Evolutionary conservation across 2,113 vertebrate species (phyloP).

Genomic region (Aegithalos caudatus): DNA sequence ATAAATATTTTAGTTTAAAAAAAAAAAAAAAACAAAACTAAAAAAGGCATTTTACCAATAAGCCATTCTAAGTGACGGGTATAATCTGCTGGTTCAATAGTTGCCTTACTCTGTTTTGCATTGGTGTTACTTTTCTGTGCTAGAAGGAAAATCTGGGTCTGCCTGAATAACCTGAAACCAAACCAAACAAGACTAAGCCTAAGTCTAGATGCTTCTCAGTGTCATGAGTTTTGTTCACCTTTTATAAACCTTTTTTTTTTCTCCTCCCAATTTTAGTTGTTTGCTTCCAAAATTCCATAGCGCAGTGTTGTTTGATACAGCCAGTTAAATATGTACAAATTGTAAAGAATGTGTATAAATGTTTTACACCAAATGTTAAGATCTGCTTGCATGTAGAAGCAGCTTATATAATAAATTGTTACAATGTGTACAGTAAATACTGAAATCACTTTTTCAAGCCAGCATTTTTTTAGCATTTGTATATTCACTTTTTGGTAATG

Average conservation of each 20-base stretch:
- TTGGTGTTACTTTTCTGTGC: constrained; percentile 1
- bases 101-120: constrained; percentile 46
- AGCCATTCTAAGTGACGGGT: constrained; percentile 49
- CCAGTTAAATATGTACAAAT: constrained; percentile 82
- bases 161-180: constrained; percentile 48
- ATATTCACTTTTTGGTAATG: constrained; percentile 61
- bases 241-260: constrained; percentile 64
- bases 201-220: constrained; percentile 37
- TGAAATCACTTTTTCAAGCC: constrained; percentile 73
- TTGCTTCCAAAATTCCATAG: constrained; percentile 70
- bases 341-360: constrained; percentile 85
- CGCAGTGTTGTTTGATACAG: constrained; percentile 73
- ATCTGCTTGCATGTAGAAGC: constrained; percentile 73
- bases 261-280: constrained; percentile 59
- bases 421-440: constrained; percentile 74
- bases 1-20: neutral
- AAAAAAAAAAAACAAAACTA: neutral
- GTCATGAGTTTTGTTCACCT: constrained; percentile 62
- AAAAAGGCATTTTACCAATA: constrained; percentile 11
- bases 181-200: constrained; percentile 20
- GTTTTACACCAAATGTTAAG: constrained; percentile 79
- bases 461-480: constrained; percentile 59
- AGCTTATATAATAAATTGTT: constrained; percentile 78
- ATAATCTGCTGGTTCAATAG: constrained; percentile 12
- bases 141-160: constrained; percentile 20